phyloP scores from a whole-genome alignment of 1,140 invertebrate genomes.

The Palaemon carinicauda region DNA sequence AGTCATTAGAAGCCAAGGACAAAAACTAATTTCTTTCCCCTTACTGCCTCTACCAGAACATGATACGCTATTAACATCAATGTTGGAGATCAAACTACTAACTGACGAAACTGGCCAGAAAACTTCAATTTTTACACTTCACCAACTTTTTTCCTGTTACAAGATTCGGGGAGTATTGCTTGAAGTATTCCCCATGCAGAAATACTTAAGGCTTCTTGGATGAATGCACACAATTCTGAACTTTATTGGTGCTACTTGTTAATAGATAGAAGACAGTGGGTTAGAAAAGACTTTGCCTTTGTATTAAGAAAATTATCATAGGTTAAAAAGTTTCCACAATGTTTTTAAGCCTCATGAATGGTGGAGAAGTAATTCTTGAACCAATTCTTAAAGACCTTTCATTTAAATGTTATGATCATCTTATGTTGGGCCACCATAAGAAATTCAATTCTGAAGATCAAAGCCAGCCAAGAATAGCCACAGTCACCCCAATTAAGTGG shows the following conservation, averaged over 20 bases:
- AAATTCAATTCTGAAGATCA: too few species aligned
- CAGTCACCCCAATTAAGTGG: too few species aligned
- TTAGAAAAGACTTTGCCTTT: not conserved
- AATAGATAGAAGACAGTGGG: not conserved
- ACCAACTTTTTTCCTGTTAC: not conserved
- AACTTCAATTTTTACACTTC: not conserved
- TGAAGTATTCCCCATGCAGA: not conserved
- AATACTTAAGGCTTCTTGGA: not conserved
- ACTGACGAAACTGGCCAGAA: not conserved
- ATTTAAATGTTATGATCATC: too few species aligned
- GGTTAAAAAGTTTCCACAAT: too few species aligned
- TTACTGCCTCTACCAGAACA: slow-evolving; percentile 2
- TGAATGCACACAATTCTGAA: not conserved
- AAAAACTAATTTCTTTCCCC: not conserved
- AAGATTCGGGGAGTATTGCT: not conserved
- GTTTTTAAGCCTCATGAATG: too few species aligned
- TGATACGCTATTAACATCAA: not conserved
- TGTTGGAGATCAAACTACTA: not conserved
- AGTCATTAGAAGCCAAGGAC: not conserved
- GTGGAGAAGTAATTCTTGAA: too few species aligned
- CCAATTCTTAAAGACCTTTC: too few species aligned
- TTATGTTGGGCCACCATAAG: too few species aligned
- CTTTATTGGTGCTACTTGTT: not conserved
- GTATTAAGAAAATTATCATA: too few species aligned
- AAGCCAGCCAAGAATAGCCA: too few species aligned